phyloP scores from a whole-genome alignment of 2,888 invertebrate species.

The Agrypnus murinus region DNA sequence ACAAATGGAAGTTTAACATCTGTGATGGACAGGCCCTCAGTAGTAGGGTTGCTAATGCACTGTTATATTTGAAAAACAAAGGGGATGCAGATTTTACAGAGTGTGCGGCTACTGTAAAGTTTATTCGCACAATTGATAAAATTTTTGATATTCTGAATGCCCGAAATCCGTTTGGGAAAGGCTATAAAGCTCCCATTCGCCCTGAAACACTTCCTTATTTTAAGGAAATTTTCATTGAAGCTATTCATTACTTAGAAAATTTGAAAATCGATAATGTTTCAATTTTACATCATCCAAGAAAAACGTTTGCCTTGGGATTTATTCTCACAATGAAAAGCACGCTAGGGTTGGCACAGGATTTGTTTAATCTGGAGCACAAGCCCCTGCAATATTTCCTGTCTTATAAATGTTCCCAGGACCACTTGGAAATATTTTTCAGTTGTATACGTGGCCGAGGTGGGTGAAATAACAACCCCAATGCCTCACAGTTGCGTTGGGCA shows the following conservation, averaged over 20 bases:
- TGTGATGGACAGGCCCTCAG: slow-evolving; percentile 33
- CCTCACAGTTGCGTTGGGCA: slow-evolving; percentile 38
- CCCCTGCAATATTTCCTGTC: slow-evolving; percentile 11
- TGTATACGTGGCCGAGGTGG: slow-evolving; percentile 37
- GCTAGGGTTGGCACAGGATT: slow-evolving; percentile 23
- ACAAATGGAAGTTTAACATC: no score
- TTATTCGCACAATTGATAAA: slow-evolving; percentile 43
- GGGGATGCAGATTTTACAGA: slow-evolving; percentile 26
- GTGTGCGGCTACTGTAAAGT: slow-evolving; percentile 37
- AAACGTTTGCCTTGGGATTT: slow-evolving; percentile 39
- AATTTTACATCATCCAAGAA: slow-evolving; percentile 24
- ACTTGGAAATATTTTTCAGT: slow-evolving; percentile 21
- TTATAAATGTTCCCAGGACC: slow-evolving; percentile 27
- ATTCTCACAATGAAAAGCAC: slow-evolving; percentile 23
- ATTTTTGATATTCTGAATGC: slow-evolving; percentile 47
- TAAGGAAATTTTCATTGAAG: slow-evolving; percentile 3
- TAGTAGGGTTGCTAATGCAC: slow-evolving; percentile 31
- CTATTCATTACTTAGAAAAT: neutral
- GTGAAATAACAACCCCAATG: slow-evolving; percentile 47
- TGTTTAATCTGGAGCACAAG: neutral
- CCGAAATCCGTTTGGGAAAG: no score
- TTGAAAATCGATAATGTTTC: slow-evolving; percentile 15
- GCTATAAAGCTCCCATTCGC: slow-evolving; percentile 40
- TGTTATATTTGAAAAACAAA: slow-evolving; percentile 13
- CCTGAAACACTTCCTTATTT: slow-evolving; percentile 27